A percentile compares a stretch with the other conserved stretches of the same genome.
Evolutionary conservation across 2,113 vertebrate genomes (phyloP).

Genomic region (Myrmecophaga tridactyla): DNA sequence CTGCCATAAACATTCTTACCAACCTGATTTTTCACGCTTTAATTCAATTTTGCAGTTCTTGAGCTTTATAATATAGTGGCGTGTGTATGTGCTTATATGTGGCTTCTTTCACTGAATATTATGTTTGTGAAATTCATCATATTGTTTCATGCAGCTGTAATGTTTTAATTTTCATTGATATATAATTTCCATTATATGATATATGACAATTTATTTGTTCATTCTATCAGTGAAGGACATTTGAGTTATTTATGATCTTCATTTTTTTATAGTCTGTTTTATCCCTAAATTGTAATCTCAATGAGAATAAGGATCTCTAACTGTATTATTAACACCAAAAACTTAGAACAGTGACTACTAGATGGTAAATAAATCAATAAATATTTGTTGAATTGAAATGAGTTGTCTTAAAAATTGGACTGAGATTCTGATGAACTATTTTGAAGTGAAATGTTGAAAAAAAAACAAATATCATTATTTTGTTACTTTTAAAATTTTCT

Average conservation of each 20-base stretch:
- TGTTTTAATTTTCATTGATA: neutral
- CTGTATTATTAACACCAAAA: neutral
- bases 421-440: neutral
- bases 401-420: neutral
- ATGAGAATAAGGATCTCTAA: neutral
- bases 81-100: neutral
- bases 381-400: neutral
- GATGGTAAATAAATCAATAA: neutral
- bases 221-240: neutral
- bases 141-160: neutral
- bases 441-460: neutral
- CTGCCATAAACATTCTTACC: neutral
- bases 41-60: neutral
- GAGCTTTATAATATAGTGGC: neutral
- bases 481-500: neutral
- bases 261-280: neutral
- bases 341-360: neutral
- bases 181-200: neutral
- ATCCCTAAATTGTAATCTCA: neutral
- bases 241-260: neutral
- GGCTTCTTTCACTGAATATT: neutral
- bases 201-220: neutral
- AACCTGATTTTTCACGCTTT: neutral
- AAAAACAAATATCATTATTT: neutral
- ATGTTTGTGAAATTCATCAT: neutral